Percentiles rank a stretch among this genome's conserved stretches.
Conservation (phyloP, 2,888 invertebrate genomes). For the Rosalia funebris region DNA sequence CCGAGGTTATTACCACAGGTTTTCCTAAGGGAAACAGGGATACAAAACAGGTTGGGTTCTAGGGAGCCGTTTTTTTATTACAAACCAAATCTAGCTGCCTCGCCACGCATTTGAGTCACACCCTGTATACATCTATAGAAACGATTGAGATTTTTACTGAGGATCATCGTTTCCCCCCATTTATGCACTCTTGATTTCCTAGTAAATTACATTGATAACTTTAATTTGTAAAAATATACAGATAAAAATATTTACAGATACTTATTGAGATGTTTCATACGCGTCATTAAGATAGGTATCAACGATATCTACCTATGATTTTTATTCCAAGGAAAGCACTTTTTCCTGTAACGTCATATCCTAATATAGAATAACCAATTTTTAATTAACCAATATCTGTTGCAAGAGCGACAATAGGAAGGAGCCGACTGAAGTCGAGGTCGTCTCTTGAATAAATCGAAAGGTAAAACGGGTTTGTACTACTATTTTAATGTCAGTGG, state of each 20-base stretch:
- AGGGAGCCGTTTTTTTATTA: no score
- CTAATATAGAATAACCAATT: neutral
- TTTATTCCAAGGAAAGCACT: neutral
- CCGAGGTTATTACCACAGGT: no score
- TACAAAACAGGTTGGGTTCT: no score
- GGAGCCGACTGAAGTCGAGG: constrained; percentile 12
- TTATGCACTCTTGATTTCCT: neutral
- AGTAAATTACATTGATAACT: neutral
- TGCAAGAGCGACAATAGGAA: constrained; percentile 1
- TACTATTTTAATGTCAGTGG: constrained; percentile 52
- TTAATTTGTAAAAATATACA: neutral
- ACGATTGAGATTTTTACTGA: neutral
- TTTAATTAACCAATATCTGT: no score
- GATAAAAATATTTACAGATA: neutral
- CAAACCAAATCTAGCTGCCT: no score
- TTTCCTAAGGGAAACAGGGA: no score
- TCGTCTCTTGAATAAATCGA: constrained; percentile 8
- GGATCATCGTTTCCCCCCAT: neutral
- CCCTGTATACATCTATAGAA: no score
- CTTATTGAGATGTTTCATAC: neutral
- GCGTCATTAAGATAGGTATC: neutral
- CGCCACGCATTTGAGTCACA: no score
- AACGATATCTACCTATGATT: neutral
- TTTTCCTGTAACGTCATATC: neutral
- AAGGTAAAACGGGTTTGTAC: constrained; percentile 23